A percentile compares a stretch with the other conserved stretches of the same genome.
phyloP scores from a whole-genome alignment of 2,113 vertebrate genomes.

The Chionodraco myersi region DNA sequence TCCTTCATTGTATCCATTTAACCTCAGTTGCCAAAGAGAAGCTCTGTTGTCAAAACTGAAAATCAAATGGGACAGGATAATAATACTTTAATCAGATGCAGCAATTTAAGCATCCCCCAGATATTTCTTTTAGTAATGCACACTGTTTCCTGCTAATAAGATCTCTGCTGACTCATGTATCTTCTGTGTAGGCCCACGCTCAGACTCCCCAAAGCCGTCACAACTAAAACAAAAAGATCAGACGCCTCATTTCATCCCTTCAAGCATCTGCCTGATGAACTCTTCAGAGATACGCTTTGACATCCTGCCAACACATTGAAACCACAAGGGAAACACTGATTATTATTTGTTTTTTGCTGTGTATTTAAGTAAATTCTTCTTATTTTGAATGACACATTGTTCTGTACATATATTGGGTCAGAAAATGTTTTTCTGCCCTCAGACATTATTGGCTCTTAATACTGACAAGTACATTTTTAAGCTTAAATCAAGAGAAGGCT shows the following conservation, averaged over 20 bases:
- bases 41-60: slow-evolving; percentile 33
- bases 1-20: slow-evolving; percentile 9
- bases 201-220: slow-evolving; percentile 52
- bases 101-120: slow-evolving; percentile 33
- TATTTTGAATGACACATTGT: neutral
- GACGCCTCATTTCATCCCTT: slow-evolving; percentile 62
- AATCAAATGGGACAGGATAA: slow-evolving; percentile 40
- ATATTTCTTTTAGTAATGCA: slow-evolving; percentile 55
- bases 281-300: slow-evolving; percentile 49
- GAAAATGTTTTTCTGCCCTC: neutral
- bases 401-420: neutral
- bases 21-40: neutral
- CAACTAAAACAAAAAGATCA: slow-evolving; percentile 63
- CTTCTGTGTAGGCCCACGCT: slow-evolving; percentile 26
- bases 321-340: slow-evolving; percentile 1
- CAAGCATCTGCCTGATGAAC: slow-evolving; percentile 47
- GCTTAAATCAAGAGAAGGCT: slow-evolving; percentile 10
- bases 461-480: slow-evolving; percentile 7
- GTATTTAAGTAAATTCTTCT: slow-evolving; percentile 7
- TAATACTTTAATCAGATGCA: slow-evolving; percentile 60
- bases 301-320: slow-evolving; percentile 32
- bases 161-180: slow-evolving; percentile 67
- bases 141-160: slow-evolving; percentile 58
- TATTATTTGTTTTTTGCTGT: slow-evolving; percentile 1
- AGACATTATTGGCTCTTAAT: slow-evolving; percentile 9